phyloP scores from a whole-genome alignment of 92 coral and sea anemone species.

The Zoanthus sansibaricus region DNA sequence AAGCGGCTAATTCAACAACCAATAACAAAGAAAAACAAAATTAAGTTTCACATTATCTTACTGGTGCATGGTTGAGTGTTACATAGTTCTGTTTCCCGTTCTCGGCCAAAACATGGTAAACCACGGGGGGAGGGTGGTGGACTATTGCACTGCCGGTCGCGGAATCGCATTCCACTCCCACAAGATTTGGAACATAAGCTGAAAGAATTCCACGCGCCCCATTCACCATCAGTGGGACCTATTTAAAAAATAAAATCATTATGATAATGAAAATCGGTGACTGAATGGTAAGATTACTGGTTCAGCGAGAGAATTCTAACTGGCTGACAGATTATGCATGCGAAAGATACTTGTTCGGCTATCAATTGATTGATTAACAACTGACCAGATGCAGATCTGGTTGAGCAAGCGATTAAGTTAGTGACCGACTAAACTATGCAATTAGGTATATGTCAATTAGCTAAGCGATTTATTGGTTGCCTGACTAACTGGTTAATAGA shows the following conservation, averaged over 20 bases:
- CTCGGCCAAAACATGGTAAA: not conserved
- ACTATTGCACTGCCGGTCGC: slow-evolving; percentile 69
- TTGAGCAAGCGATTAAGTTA: no score
- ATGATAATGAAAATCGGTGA: no score
- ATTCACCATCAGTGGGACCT: not conserved
- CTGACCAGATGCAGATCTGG: no score
- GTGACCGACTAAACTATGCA: no score
- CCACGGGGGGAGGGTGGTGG: slow-evolving; percentile 55
- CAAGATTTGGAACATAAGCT: slow-evolving; percentile 83
- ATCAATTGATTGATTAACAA: no score
- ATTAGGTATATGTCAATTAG: no score
- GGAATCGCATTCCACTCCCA: slow-evolving; percentile 74
- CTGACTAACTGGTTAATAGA: no score
- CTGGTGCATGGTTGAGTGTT: not conserved
- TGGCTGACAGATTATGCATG: no score
- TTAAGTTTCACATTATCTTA: not conserved
- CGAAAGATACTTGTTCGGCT: no score
- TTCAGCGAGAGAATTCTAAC: no score
- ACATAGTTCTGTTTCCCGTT: not conserved
- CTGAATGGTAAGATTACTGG: no score
- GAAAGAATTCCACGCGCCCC: slow-evolving; percentile 67
- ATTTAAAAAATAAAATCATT: not conserved
- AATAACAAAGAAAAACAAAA: not conserved
- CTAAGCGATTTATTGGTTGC: no score
- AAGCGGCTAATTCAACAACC: not conserved